Evolutionary conservation across 1,140 invertebrate genomes (phyloP), one percentile per base, ranked within the genome.

Genomic region (Anastatus disparis): DNA sequence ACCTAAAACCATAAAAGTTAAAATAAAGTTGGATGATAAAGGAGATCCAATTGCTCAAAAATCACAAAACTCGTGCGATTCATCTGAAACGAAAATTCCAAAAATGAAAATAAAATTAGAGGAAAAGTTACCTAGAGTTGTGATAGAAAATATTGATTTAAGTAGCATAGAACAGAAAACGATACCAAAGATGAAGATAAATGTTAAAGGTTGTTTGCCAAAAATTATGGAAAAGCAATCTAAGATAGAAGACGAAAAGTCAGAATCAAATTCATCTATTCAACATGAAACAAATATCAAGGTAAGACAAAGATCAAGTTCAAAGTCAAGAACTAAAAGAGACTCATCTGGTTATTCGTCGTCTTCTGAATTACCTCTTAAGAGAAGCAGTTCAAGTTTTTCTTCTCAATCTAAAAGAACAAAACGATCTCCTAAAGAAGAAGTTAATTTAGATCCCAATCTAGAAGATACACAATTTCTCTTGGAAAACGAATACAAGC

Each of bases 31-130:
- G 9, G 77, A 79, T 3, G 77, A 81, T 3, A 78, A 74, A 48
- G 59, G 50, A 12, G 74, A 70, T 22, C 50, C 66, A 12, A 26
- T 69, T 13, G 72, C 46, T 3, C 31, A 70, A 1, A 68, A 10
- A 17, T 15, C n/a, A 1, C 61, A 58, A 6, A 64, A 29, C 20
- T 48, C 35, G 9, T 56, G 20, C 38, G 61, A 42, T 2, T 48
- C 61, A 24, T 15, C 20, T 2, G 80, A 81, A 6, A 75, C 70
- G 10, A 84, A 84, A 48, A 64, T 84, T 46, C 83, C 82, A 12
- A 86, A 83, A 50, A 84, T 86, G 75, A 85, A 83, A 27, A 85
- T 85, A 26, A 86, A 82, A 38, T 68, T 86, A 0, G 83, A 86
- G 22, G 81, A 82, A 17, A 81, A 79, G 42, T 42, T 77, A 26